Percentiles rank a stretch among this genome's conserved stretches.
Conservation (phyloP, 1,140 invertebrate genomes). For the Tyrophagus putrescentiae region DNA sequence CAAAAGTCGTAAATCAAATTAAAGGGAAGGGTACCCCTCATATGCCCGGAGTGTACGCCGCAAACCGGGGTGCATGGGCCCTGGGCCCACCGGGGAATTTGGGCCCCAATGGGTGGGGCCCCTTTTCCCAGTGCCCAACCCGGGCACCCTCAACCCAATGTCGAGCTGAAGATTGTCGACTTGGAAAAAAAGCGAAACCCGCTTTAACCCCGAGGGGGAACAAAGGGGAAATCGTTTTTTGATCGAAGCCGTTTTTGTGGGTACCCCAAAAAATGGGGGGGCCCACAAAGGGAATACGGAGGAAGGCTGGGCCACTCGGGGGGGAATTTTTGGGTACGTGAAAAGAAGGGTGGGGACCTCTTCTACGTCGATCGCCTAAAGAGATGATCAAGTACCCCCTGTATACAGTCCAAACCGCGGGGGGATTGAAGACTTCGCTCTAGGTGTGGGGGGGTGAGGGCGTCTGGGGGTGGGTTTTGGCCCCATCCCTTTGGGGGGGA, state of each 20-base stretch:
- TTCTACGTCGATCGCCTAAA: conserved; percentile 38
- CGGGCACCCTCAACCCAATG: too few species aligned
- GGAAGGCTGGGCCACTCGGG: conserved; percentile 86
- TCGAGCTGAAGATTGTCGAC: too few species aligned
- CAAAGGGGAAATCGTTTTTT: conserved; percentile 29
- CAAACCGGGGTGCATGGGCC: too few species aligned
- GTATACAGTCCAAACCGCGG: conserved; percentile 28
- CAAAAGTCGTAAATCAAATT: too few species aligned
- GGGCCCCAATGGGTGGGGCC: too few species aligned
- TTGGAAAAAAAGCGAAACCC: too few species aligned
- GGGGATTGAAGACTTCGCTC: conserved; percentile 36
- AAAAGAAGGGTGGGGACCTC: conserved; percentile 31
- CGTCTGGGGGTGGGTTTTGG: conserved; percentile 68
- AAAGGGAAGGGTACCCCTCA: too few species aligned
- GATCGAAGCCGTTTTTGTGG: conserved; percentile 29
- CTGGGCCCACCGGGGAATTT: too few species aligned
- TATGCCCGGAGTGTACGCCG: too few species aligned
- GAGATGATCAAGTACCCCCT: conserved; percentile 32
- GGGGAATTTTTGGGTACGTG: conserved; percentile 60
- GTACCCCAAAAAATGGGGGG: conserved; percentile 63
- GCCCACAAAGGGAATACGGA: conserved; percentile 66
- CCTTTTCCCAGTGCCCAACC: too few species aligned
- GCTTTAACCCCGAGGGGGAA: background rate
- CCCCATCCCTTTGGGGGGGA: conserved; percentile 72
- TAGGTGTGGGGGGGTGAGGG: conserved; percentile 65